A percentile compares a stretch with the other conserved stretches of the same genome.
Evolutionary conservation across 2,888 invertebrate species (phyloP).

Genomic region (Altica lythri): DNA sequence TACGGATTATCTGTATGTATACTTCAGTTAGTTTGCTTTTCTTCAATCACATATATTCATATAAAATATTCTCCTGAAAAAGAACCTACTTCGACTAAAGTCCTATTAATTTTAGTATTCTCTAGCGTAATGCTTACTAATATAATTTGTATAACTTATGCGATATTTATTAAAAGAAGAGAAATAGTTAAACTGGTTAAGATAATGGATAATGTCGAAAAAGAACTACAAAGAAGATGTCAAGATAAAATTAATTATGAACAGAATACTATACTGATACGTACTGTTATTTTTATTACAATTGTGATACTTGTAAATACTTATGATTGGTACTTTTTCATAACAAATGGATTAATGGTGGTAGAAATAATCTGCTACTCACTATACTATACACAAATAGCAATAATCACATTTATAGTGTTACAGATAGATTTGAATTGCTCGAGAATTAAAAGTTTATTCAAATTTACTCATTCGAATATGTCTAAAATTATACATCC

Average conservation of each 20-base stretch:
- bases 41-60: background rate
- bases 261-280: background rate
- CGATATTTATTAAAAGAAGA: slow-evolving; percentile 22
- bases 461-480: slow-evolving; percentile 14
- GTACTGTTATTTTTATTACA: background rate
- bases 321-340: background rate
- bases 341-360: background rate
- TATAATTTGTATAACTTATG: slow-evolving; percentile 9
- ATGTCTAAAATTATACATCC: slow-evolving; percentile 9
- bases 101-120: background rate
- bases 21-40: background rate
- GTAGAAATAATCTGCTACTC: background rate
- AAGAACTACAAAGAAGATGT: slow-evolving; percentile 18
- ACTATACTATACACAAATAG: slow-evolving; percentile 9
- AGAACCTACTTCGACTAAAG: background rate
- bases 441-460: slow-evolving; percentile 11
- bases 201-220: slow-evolving; percentile 16
- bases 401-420: slow-evolving; percentile 5
- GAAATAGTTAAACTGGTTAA: slow-evolving; percentile 17
- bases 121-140: slow-evolving; percentile 2
- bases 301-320: slow-evolving; percentile 1
- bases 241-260: slow-evolving; percentile 12
- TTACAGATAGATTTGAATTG: slow-evolving; percentile 28
- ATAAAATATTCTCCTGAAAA: too few relatives aligned
- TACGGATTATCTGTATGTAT: slow-evolving; percentile 22